These are phyloP conservation scores for Zygothrica quintamaculata DNA, from an alignment of 2,888 invertebrate species.

Conservation along the genomic window DNA sequence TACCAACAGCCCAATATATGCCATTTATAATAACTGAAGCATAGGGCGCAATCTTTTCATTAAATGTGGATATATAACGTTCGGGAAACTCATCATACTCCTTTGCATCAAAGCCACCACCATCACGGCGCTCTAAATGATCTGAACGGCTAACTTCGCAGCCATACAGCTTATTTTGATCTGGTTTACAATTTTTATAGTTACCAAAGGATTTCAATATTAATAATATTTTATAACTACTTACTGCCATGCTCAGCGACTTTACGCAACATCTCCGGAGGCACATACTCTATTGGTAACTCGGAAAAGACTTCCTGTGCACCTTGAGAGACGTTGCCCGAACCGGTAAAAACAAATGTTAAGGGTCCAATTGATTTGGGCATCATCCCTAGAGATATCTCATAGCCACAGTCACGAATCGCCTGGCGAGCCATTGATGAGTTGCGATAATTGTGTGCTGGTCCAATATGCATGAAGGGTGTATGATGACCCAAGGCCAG, in stretches of 20 bases:
- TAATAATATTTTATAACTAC: conserved; percentile 32
- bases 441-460: conserved; percentile 99
- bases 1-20: conserved; percentile 99
- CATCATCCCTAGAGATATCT: conserved; percentile 97
- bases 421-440: conserved; percentile 99
- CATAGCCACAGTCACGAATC: conserved; percentile 99
- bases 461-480: conserved; percentile 99
- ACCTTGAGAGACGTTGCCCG: conserved; percentile 98
- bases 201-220: neutral
- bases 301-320: conserved; percentile 98
- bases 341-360: conserved; percentile 98
- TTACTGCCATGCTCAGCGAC: conserved; percentile 98
- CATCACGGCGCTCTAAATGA: conserved; percentile 96
- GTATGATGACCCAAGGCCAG: conserved; percentile 99
- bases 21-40: conserved; percentile 98
- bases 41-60: conserved; percentile 98
- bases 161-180: conserved; percentile 97
- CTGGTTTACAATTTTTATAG: too few relatives aligned
- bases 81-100: conserved; percentile 97
- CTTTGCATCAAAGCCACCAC: conserved; percentile 93
- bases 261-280: conserved; percentile 96
- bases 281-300: conserved; percentile 98
- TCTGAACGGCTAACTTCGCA: conserved; percentile 97
- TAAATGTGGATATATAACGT: conserved; percentile 97
- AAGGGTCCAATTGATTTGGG: conserved; percentile 98